Evolutionary conservation across 2,888 invertebrate genomes (phyloP), one percentile per base, ranked within the genome.

Genomic region (Stomorhina lunata): DNA sequence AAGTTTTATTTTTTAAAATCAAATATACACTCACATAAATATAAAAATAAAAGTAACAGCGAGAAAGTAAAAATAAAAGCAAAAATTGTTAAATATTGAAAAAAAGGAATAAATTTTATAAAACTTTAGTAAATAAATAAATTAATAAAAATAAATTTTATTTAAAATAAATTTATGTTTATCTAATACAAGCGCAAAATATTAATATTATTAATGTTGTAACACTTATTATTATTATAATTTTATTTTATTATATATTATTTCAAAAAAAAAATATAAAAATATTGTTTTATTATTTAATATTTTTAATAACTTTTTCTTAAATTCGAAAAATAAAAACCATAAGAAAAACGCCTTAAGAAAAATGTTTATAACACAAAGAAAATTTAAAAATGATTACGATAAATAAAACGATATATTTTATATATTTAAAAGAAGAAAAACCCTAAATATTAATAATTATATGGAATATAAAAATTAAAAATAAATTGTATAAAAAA

Each of bases 101-200:
- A 32, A 37, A 22, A 25, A 29, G 34, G 27, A 37, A 50, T n/a
- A 63, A 63, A 25, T 20, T 50, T 20, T 40, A n/a, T 40, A 29
- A 61, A 15, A 63, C 40, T 17, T 22, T 55, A n/a, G n/a, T 50
- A 50, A 68, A 37, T 53, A 27, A 63, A 73, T 66, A 22, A 69
- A 40, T 80, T 48, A 17, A 20, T 68, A 48, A 61, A 63, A 76
- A 69, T n/a, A n/a, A n/a, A n/a, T n/a, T n/a, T n/a, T n/a, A n/a
- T n/a, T n/a, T n/a, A 71, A 77, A 68, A 78, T 80, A 80, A 80
- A 75, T 73, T 71, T 84, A 77, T 80, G 61, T 80, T 75, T 65
- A 71, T 37, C 55, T 71, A 27, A 71, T 80, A 48, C 32, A 79
- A 78, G 72, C 71, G 80, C 65, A 77, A 77, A 69, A 69, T 77